Evolutionary conservation across 2,888 invertebrate species (phyloP), one percentile per base, ranked within the genome.

Genomic region (Athetis lepigone): DNA sequence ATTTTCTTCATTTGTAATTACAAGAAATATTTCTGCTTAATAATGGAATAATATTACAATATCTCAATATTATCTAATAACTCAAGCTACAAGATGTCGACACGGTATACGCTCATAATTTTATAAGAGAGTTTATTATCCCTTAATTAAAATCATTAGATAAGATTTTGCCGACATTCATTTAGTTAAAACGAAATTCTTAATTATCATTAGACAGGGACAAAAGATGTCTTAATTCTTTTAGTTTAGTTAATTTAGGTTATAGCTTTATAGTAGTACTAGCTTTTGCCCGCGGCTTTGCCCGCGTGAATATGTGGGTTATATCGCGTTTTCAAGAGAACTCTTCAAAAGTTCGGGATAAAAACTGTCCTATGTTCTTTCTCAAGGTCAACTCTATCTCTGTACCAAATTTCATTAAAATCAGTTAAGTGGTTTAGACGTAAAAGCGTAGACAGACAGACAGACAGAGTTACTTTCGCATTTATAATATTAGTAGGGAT

Each of bases 141-240:
- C 55, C 69, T 63, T 73, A 64, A 74, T 70, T 74, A 69, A 64
- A 70, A 66, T 58, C 58, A 70, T 66, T 61, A n/a, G n/a, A n/a
- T n/a, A 61, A 45, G 66, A 61, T 75, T 75, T 55, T 19, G 54
- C 33, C 49, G 51, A 54, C 58, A 67, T 71, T 74, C 42, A 58
- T 70, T 66, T 40, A 75, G 66, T 70, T 70, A 67, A 67, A 75
- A 67, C 47, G 67, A 59, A 66, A 74, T 70, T 71, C 71, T 59
- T 67, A 67, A 74, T 75, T 66, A 75, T 70, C 56, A 43, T 51
- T 45, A 45, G 50, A 46, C 43, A 59, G 33, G 46, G 69, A 73
- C 75, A 56, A 75, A 70, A 47, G 51, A 47, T 55, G 16, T 21
- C 7, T 5, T 19, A 46, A 52, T 66, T 70, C 67, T 66, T 64